Evolutionary conservation across 2,797 vertebrate genomes (phyloP), one percentile per base, ranked within the genome.

Genomic region (Gallirallus australis): DNA sequence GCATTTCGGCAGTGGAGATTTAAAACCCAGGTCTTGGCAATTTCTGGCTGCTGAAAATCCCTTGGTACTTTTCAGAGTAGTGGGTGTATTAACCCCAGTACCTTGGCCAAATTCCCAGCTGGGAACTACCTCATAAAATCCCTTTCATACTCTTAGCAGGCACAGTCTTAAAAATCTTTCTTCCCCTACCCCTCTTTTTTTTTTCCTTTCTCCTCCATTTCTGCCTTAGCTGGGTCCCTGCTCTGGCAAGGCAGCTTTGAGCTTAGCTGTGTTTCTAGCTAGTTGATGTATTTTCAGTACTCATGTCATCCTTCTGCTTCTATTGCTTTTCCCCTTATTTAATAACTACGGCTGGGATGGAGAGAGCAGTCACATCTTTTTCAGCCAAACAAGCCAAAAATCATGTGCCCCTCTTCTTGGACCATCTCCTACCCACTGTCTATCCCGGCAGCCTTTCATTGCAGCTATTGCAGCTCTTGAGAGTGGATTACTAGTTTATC

Each of bases 1-100:
- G 91, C 79, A 78, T 96, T 96, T 95, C 86, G 77, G 84, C 90
- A 93, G 92, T 16, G 59, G 82, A 92, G 89, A 94, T 94, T 95
- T 95, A 95, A 93, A 94, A 77, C 89, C 60, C 68, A 87, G 84
- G 91, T 91, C 86, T 85, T 87, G 94, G 89, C 86, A 87, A 94
- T 85, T 91, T 54, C 8, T 52, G 90, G 80, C 82, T 91, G 91
- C 82, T 87, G 89, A 80, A 94, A 96, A 90, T 95, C 95, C 94
- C 84, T 94, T 65, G 91, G 50, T 95, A 72, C 50, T 92, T 93
- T 59, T 86, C 79, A 85, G 84, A 96, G 65, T 48, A 79, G 86
- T 69, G 92, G 84, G 76, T 93, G 72, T 89, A 82, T 91, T 93
- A 95, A 95, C 91, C 86, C 60, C 57, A 48, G 57, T 92, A 78